Evolutionary conservation across 2,797 vertebrate genomes (phyloP).

Genomic region (Sphenopsis melanotis): DNA sequence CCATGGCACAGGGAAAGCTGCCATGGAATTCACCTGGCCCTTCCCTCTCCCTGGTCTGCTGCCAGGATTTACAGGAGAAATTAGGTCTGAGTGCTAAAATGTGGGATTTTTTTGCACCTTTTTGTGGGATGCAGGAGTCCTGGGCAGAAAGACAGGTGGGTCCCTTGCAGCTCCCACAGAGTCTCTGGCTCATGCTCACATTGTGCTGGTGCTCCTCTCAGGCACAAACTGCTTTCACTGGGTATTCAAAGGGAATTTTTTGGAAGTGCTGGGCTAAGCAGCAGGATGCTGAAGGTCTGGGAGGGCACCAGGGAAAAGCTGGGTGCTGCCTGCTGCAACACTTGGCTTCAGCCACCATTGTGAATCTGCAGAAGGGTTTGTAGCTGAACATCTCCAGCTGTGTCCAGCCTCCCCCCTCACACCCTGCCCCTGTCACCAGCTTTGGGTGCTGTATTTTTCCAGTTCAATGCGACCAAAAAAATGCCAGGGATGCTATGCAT

Average conservation of each 20-base stretch:
- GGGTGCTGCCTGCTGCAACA: not conserved
- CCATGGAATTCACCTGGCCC: not conserved
- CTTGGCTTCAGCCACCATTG: rapidly evolving
- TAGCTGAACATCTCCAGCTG: not conserved
- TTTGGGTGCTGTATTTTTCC: not conserved
- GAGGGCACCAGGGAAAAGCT: not conserved
- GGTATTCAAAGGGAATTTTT: not conserved
- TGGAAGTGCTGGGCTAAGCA: not conserved
- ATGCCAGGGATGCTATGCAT: not conserved
- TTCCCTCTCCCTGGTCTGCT: not conserved
- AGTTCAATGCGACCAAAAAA: not conserved
- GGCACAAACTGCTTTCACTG: not conserved
- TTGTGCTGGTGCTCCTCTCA: not conserved
- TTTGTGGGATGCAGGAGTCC: not conserved
- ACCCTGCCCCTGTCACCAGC: not conserved
- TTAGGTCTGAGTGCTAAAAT: not conserved
- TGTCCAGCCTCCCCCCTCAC: not conserved
- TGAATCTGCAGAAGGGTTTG: not conserved
- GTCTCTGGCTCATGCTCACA: rapidly evolving
- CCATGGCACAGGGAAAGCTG: not conserved
- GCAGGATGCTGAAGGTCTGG: not conserved
- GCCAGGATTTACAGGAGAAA: not conserved
- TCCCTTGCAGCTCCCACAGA: not conserved
- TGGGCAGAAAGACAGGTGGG: not conserved
- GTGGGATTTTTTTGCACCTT: rapidly evolving